A percentile compares a stretch with the other conserved stretches of the same genome.
These are phyloP conservation scores for Tetragonisca angustula DNA, from an alignment of 2,888 invertebrate genomes.

Conservation along the genomic window DNA sequence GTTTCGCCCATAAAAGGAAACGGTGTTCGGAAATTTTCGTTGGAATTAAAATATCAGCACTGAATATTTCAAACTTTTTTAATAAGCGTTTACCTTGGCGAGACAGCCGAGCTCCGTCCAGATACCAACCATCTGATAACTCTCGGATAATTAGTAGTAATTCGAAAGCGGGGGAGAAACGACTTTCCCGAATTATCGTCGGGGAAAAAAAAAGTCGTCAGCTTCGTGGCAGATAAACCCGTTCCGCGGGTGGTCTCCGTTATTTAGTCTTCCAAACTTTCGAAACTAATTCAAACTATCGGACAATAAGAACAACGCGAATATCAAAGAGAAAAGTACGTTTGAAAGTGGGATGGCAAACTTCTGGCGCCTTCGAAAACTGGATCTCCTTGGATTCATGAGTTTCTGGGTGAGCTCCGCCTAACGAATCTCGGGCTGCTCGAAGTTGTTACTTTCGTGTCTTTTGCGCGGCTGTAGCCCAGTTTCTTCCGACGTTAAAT, in stretches of 20 bases:
- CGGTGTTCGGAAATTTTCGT: background rate
- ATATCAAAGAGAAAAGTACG: constrained; percentile 42
- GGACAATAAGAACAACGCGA: constrained; percentile 41
- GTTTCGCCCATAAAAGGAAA: background rate
- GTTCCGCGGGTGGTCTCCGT: constrained; percentile 13
- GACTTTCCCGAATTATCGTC: background rate
- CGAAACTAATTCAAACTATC: constrained; percentile 61
- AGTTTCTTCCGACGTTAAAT: background rate
- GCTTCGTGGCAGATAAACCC: constrained; percentile 26
- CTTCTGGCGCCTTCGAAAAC: constrained; percentile 46
- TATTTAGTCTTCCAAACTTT: constrained; percentile 37
- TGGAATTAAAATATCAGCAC: background rate
- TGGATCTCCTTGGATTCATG: constrained; percentile 24
- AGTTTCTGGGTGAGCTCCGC: constrained; percentile 8
- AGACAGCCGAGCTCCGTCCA: background rate
- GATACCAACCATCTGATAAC: background rate
- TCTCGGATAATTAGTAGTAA: background rate
- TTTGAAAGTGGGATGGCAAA: constrained; percentile 46
- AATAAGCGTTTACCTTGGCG: background rate
- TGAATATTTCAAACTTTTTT: background rate
- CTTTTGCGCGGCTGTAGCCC: background rate
- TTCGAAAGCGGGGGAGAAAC: background rate
- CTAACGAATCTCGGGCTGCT: constrained; percentile 6
- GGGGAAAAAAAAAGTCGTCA: background rate
- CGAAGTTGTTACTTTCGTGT: background rate